Base-by-base conservation (phyloP, 1,140 invertebrate genomes). In the Protaetia brevitarsis region DNA sequence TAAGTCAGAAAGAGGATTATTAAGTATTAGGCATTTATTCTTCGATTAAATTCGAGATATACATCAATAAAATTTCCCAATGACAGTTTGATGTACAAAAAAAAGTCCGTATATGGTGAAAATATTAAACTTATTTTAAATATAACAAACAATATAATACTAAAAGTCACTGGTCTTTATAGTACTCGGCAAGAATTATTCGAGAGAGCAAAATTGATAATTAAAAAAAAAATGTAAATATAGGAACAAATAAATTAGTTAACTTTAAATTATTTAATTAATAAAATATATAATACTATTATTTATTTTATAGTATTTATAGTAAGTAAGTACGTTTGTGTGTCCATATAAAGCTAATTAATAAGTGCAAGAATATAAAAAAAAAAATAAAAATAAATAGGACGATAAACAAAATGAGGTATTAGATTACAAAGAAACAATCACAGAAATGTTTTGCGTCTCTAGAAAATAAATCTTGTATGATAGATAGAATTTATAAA, bases 1-100 rank as follows among this genome's bases (percentile, higher is more conserved):
- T 19, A 56, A 10, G 1, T 3, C 16, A 10, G 11, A 16, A 37
- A 37, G n/a, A n/a, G n/a, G n/a, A n/a, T n/a, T n/a, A n/a, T n/a
- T n/a, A n/a, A n/a, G n/a, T n/a, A n/a, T 34, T n/a, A 7, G 31
- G n/a, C 7, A n/a, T 34, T n/a, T n/a, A n/a, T n/a, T n/a, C n/a
- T n/a, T n/a, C n/a, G n/a, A n/a, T n/a, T n/a, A n/a, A n/a, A 10
- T 16, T 37, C 10, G 5, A 13, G 1, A 21, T 56, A 56, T 56
- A 59, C 57, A 59, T 10, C n/a, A 13, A 10, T 28, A 59, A 59
- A 59, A 59, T 31, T 59, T 59, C 57, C 11, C 13, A 27, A 29
- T 59, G 57, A 59, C 57, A 59, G 57, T 59, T 59, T 59, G 57
- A 29, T n/a, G 57, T 59, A 59, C 57, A n/a, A 30, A 21, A 56